phyloP scores from a whole-genome alignment of 1,140 invertebrate species.

The Bombus superbus region DNA sequence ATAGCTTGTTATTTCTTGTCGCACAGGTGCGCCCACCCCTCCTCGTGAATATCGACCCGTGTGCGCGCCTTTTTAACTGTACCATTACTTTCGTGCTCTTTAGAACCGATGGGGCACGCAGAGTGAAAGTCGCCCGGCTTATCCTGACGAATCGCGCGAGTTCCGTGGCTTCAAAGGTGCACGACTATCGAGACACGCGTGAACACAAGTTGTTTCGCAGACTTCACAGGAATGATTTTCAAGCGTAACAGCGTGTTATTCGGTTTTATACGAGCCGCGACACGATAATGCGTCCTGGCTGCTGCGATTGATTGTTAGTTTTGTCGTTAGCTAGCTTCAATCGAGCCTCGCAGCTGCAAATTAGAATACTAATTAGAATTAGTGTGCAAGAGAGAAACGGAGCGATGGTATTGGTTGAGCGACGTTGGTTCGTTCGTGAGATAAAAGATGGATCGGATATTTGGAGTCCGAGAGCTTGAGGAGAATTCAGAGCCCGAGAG shows the following conservation, averaged over 20 bases:
- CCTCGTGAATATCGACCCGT: slow-evolving; percentile 14
- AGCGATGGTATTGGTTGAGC: no score
- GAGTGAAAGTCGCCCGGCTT: neutral
- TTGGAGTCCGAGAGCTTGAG: no score
- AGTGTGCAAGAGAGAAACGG: neutral
- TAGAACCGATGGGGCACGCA: neutral
- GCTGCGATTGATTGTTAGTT: neutral
- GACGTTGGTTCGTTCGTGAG: no score
- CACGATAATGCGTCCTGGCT: neutral
- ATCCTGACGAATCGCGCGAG: neutral
- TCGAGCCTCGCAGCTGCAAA: neutral
- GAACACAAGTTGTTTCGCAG: neutral
- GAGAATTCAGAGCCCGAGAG: no score
- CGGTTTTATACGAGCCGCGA: neutral
- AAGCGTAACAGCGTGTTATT: neutral
- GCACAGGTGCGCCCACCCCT: neutral
- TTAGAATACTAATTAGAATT: neutral
- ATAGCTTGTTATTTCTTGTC: slow-evolving; percentile 36
- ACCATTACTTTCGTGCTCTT: slow-evolving; percentile 32
- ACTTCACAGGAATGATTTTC: neutral
- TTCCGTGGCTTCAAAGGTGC: neutral
- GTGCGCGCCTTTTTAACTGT: slow-evolving; percentile 18
- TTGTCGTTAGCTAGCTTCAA: neutral
- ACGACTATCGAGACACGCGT: neutral
- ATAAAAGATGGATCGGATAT: no score